phyloP scores from a whole-genome alignment of 2,797 vertebrate genomes.

The Tokudaia tokunoshimensis region DNA sequence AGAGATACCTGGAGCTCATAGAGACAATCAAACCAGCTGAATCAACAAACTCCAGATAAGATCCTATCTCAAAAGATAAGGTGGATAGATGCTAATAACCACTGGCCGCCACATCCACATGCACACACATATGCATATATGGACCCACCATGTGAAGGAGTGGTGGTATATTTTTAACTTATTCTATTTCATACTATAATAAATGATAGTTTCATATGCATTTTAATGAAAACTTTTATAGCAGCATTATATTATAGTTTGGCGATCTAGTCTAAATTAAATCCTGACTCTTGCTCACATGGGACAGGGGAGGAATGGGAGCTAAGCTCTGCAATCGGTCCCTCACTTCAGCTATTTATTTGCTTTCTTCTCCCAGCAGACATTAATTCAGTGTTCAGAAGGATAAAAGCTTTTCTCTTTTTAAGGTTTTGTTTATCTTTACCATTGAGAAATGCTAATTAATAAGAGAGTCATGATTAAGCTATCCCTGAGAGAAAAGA shows the following conservation, averaged over 20 bases:
- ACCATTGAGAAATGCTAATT: conserved; percentile 30
- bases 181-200: not conserved
- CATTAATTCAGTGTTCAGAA: not conserved
- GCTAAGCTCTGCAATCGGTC: not conserved
- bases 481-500: not conserved
- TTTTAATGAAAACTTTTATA: conserved; percentile 31
- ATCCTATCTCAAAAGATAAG: not conserved
- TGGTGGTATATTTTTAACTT: not conserved
- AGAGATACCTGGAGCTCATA: not conserved
- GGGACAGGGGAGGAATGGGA: not conserved
- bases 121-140: not conserved
- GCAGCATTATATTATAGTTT: not conserved
- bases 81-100: not conserved
- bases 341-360: not conserved
- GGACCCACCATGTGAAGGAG: not conserved
- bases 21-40: not conserved
- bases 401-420: not conserved
- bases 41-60: not conserved
- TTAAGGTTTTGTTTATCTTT: conserved; percentile 43
- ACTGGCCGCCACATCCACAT: not conserved
- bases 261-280: not conserved
- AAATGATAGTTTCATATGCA: not conserved
- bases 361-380: conserved; percentile 26
- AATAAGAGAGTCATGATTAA: conserved; percentile 53
- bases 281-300: not conserved